Evolutionary conservation across 2,113 vertebrate genomes (phyloP).

Genomic region (Galeopterus variegatus): DNA sequence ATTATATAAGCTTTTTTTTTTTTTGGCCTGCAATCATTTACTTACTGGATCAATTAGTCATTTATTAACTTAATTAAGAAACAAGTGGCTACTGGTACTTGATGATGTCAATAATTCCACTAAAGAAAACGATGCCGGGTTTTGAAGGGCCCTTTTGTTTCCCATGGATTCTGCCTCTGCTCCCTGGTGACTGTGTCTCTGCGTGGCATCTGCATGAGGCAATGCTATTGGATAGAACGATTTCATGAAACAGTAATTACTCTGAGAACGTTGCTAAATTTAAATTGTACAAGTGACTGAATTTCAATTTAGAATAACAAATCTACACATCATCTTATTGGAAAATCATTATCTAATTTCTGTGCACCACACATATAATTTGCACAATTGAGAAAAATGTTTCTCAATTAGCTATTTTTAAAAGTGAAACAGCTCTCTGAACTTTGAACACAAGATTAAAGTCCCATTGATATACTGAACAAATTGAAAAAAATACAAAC

Average conservation of each 20-base stretch:
- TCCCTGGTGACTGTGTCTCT: neutral
- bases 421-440: conserved; percentile 63
- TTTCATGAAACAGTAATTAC: conserved; percentile 65
- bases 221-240: neutral
- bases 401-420: conserved; percentile 63
- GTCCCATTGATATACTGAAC: neutral
- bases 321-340: conserved; percentile 67
- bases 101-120: conserved; percentile 48
- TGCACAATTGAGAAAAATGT: conserved; percentile 71
- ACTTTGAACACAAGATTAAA: conserved; percentile 60
- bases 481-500: neutral
- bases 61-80: conserved; percentile 71
- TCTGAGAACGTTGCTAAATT: conserved; percentile 53
- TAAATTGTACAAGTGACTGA: conserved; percentile 71
- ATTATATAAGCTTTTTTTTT: conserved; percentile 34
- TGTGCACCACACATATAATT: conserved; percentile 46
- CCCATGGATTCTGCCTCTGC: rapidly evolving
- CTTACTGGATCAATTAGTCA: conserved; percentile 60
- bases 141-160: conserved; percentile 62
- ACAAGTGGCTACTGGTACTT: conserved; percentile 54
- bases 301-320: conserved; percentile 75
- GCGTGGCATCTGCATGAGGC: rapidly evolving
- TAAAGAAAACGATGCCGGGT: rapidly evolving
- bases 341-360: conserved; percentile 80
- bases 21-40: conserved; percentile 59